These are phyloP conservation scores for Mnemiopsis leidyi DNA, from an alignment of 37 sponge, comb jelly and placozoan species.

Conservation along the genomic window DNA sequence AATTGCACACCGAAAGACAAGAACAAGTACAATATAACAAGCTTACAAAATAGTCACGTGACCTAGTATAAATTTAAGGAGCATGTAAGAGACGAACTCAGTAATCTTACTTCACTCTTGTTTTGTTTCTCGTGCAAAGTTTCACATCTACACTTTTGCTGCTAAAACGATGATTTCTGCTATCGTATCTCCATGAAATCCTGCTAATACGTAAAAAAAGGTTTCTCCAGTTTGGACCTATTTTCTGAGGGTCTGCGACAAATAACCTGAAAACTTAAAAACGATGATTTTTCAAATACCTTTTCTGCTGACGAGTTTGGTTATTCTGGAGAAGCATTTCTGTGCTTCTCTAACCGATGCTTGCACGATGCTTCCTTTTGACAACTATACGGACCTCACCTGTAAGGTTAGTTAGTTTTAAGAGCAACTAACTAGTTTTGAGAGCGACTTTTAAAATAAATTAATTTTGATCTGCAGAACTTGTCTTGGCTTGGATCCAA, in stretches of 20 bases:
- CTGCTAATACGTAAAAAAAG: no score
- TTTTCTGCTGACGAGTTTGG: background rate
- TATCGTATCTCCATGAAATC: background rate
- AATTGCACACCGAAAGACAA: background rate
- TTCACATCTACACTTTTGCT: background rate
- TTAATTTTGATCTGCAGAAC: no score
- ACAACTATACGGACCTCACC: slow-evolving; percentile 16
- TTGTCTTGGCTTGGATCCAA: no score
- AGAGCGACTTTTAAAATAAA: background rate
- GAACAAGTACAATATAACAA: background rate
- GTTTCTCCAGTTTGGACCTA: no score
- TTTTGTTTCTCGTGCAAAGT: background rate
- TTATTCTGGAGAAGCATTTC: background rate
- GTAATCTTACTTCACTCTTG: background rate
- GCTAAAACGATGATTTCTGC: background rate
- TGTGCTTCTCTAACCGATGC: slow-evolving; percentile 27
- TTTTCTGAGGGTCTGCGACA: no score
- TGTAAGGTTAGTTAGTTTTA: background rate
- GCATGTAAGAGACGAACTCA: background rate
- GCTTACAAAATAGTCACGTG: background rate
- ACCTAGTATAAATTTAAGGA: background rate
- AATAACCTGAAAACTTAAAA: no score
- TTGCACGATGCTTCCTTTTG: slow-evolving; percentile 61
- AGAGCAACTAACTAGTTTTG: background rate
- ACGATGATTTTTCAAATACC: background rate